Evolutionary conservation across 2,113 vertebrate genomes (phyloP), one percentile per base, ranked within the genome.

Genomic region (Rhagologus leucostigma): DNA sequence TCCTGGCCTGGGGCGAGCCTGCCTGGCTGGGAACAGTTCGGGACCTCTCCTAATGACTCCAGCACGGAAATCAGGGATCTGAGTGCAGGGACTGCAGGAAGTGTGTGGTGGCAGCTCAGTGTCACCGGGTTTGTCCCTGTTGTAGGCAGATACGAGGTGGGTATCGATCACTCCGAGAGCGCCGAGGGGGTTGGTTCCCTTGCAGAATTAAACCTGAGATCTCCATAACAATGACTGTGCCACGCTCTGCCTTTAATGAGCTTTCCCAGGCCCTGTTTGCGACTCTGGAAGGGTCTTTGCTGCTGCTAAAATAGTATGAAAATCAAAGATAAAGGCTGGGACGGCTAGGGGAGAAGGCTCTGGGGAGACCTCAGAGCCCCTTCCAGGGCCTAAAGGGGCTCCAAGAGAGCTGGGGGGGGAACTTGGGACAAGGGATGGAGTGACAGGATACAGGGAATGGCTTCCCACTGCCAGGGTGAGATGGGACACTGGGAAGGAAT

Each of bases 181-280:
- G 3, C 30, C 10, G 64, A 47, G 47, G 64, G 30, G 33, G 44
- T 39, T 46, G 21, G 33, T n/a, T 83, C 76, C 74, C 71, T 26
- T 46, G 82, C 60, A 80, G 89, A 96, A 94, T 95, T 87, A 91
- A 85, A 49, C 46, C 73, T 70, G 85, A 50, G 68, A 55, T 33
- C 49, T 71, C 56, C 76, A 42, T 87, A 84, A 85, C 64, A 76
- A 93, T n/a, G 82, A 37, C 19, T 73, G 44, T 7, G 20, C 63
- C 50, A 39, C 16, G 10, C 64, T 84, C 42, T 89, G 85, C 83
- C 92, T 90, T 96, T 87, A 96, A 96, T 52, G 83, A 95, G 84
- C 46, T 93, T 92, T 84, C 33, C 86, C 79, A 85, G 11, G 23
- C 67, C 21, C 32, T 49, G 2, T 32, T 41, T 56, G 59, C 17